Conservation (phyloP, 2,797 vertebrate species). For the Acanthis flammea region DNA sequence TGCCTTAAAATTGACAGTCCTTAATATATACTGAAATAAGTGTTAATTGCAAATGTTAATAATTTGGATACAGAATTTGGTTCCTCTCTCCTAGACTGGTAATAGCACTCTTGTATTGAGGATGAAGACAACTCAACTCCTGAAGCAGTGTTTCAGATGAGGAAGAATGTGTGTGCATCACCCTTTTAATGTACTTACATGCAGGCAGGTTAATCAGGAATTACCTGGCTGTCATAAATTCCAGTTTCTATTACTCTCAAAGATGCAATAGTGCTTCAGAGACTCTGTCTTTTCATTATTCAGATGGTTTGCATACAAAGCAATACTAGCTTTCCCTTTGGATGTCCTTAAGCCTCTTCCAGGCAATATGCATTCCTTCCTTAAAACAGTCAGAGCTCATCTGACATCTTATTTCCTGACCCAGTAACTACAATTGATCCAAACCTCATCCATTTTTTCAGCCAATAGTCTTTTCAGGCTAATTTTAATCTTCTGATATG, state of each 20-base stretch:
- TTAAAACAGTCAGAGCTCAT: neutral
- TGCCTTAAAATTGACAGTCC: neutral
- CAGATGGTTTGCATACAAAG: neutral
- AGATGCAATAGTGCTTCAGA: neutral
- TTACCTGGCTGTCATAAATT: conserved; percentile 36
- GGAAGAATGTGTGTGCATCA: neutral
- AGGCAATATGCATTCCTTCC: neutral
- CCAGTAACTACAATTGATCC: neutral
- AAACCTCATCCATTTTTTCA: neutral
- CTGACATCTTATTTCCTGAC: neutral
- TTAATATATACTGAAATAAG: neutral
- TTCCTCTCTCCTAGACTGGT: neutral
- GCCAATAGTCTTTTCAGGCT: neutral
- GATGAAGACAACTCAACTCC: neutral
- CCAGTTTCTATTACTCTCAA: conserved; percentile 5
- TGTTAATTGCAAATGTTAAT: neutral
- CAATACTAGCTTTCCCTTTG: neutral
- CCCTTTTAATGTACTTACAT: neutral
- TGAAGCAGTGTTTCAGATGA: neutral
- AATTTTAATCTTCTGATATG: neutral
- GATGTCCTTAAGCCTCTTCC: neutral
- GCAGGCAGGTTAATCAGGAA: conserved; percentile 46
- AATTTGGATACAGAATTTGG: neutral
- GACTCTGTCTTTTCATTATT: conserved; percentile 1
- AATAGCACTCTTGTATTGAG: neutral